Base-by-base conservation (phyloP, 2,888 invertebrate species). In the Lasioglossum vierecki region DNA sequence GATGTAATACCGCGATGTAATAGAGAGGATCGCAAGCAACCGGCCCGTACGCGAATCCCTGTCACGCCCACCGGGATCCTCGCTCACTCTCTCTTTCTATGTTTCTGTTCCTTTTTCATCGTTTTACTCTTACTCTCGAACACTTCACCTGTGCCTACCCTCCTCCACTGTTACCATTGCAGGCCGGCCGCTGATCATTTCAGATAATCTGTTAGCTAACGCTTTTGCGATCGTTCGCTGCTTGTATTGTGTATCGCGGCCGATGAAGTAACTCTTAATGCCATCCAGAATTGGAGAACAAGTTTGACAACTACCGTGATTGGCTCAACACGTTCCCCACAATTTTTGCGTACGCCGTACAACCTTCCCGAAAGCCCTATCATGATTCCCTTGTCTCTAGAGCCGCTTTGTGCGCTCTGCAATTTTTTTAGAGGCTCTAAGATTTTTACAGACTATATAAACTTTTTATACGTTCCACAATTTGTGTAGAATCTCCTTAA, bases 1-100 rank as follows among this genome's bases (percentile, higher is more conserved):
- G 53, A 53, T 53, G n/a, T 53, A n/a, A 53, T 22, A n/a, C 53
- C 22, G 53, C 53, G 63, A 63, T 63, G 63, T 63, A 63, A 63
- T 63, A 63, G 63, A 63, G 30, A 63, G 63, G 63, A 63, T 63
- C 30, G 63, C 53, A 9, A 53, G 53, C 53, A 53, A 53, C 22
- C 53, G n/a, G 22, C 53, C 53, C 53, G 53, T 9, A 9, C 22
- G 53, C 53, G 53, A n/a, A 53, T 53, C 53, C 22, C 30, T 63
- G 63, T 63, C 15, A 63, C 63, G 63, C 63, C 63, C 63, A 30
- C 6, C 2, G 15, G 9, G 15, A 26, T n/a, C 30, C 30, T 30
- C 15, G 5, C 15, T 63, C 63, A 6, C 26, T 63, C 30, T 63
- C 15, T 26, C 30, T 63, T n/a, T 15, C 63, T 63, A 30, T 2